phyloP scores from a whole-genome alignment of 2,888 invertebrate genomes.

The Resseliella maxima region DNA sequence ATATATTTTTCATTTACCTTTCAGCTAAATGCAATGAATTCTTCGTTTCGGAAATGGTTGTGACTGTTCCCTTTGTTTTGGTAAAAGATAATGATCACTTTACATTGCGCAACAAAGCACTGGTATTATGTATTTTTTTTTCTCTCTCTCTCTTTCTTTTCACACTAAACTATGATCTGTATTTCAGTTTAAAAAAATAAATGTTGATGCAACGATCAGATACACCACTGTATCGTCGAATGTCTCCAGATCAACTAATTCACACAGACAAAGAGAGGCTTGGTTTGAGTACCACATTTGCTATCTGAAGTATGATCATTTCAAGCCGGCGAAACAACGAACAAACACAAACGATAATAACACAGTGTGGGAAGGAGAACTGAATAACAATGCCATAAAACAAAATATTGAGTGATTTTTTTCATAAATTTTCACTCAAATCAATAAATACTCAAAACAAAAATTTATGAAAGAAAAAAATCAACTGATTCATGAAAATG shows the following conservation, averaged over 20 bases:
- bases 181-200: too few relatives aligned
- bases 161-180: not conserved
- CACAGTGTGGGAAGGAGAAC: not conserved
- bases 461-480: too few relatives aligned
- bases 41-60: not conserved
- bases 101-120: not conserved
- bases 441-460: not conserved
- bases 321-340: not conserved
- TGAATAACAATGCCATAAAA: not conserved
- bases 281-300: not conserved
- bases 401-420: not conserved
- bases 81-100: not conserved
- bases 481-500: too few relatives aligned
- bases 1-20: not conserved
- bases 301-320: not conserved
- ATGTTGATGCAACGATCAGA: not conserved
- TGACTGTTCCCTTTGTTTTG: not conserved
- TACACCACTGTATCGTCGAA: not conserved
- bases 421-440: not conserved
- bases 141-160: not conserved
- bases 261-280: slow-evolving; percentile 28
- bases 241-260: slow-evolving; percentile 34
- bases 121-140: not conserved
- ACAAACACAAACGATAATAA: slow-evolving; percentile 10
- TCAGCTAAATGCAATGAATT: not conserved